phyloP scores from a whole-genome alignment of 2,797 vertebrate genomes.

The Onychomys torridus region DNA sequence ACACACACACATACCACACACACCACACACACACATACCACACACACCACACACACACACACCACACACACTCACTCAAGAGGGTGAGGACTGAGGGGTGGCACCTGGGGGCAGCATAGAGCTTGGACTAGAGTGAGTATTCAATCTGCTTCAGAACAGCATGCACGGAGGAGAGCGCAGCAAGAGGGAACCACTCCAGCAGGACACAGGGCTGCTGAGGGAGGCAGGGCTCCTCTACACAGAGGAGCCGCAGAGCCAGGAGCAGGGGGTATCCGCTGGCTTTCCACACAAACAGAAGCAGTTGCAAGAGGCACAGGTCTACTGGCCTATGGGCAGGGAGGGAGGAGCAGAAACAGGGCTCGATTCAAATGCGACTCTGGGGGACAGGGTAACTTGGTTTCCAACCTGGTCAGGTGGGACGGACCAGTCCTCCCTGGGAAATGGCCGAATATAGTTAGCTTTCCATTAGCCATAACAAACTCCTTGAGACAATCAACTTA shows the following conservation, averaged over 20 bases:
- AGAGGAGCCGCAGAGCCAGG: not conserved
- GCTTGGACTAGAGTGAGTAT: not conserved
- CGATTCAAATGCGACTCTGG: not conserved
- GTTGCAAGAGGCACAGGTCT: not conserved
- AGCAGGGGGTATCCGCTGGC: not conserved
- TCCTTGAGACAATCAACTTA: not conserved
- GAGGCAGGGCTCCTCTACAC: not conserved
- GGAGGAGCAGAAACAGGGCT: not conserved
- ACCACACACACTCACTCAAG: not conserved
- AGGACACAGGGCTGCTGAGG: not conserved
- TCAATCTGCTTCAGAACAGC: not conserved
- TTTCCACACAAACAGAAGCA: not conserved
- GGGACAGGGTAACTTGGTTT: not conserved
- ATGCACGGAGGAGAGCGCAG: not conserved
- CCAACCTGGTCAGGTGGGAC: not conserved
- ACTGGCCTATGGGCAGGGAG: not conserved
- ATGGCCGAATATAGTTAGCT: not conserved
- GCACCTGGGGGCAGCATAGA: not conserved
- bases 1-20: not conserved
- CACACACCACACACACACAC: not conserved
- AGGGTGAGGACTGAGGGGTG: not conserved
- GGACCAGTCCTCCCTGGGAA: not conserved
- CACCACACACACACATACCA: not conserved
- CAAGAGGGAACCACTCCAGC: not conserved
- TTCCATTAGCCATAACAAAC: not conserved